Base-by-base conservation (phyloP, 2,888 invertebrate genomes). In the Lamellibrachia columna region DNA sequence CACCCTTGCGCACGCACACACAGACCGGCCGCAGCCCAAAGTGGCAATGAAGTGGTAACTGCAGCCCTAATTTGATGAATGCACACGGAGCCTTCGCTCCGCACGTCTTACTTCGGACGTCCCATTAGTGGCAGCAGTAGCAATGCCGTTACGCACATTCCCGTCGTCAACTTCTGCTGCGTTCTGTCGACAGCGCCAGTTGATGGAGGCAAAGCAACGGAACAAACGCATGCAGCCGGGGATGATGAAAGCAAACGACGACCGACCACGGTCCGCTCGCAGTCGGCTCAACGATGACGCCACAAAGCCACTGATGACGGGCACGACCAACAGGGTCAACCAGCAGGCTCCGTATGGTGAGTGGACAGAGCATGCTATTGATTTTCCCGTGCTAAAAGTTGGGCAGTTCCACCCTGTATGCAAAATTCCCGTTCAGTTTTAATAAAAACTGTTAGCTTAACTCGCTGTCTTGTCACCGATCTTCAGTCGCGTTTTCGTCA, bases 181-280 rank as follows among this genome's bases (percentile, higher is more conserved):
- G 75, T 75, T 75, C 22, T 75, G 75, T 15, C 75, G 15, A 55
- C 93, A 93, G 93, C 93, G 92, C 53, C 92, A 93, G 53, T 52
- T 92, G 11, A 91, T 93, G n/a, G 91, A 93, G 92, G 92, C 92
- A 55, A 92, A 93, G 90, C 92, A 92, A 92, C 60, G 90, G 7
- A 91, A 93, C 90, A 93, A 93, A 92, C 90, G 93, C 40, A 58
- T 53, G 58, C 92, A 92, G 55, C 28, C 92, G 9, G 93, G 93
- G 11, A 93, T 93, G 93, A 93, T 93, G 91, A 92, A 92, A 60
- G 92, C 90, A 11, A 92, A 92, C 90, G 92, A 92, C 22, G 92
- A 92, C 53, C 52, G 92, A 3, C 92, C 92, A 4, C 92, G 92
- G 9, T 90, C 92, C 55, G 92, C 90, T 22, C 28, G 52, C 2